These are phyloP conservation scores for Oscarella lobularis DNA, from an alignment of 37 sponge, comb jelly and placozoan species.

Conservation along the genomic window DNA sequence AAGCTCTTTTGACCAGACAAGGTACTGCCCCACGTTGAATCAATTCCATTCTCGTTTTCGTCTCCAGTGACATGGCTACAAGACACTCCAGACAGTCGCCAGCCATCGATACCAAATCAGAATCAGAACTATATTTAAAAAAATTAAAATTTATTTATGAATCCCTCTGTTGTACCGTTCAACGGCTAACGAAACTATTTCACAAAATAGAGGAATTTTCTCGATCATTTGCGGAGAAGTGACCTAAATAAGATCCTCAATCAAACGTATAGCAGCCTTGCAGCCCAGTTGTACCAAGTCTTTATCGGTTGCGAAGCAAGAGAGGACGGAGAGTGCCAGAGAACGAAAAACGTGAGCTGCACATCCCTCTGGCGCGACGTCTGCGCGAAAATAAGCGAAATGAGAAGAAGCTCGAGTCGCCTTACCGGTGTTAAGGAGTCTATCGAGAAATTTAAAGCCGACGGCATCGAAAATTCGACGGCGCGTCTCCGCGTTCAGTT, in stretches of 20 bases:
- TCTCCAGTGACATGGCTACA: not conserved
- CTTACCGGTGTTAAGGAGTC: constrained; percentile 43
- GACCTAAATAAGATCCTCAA: constrained; percentile 9
- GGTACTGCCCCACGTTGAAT: not conserved
- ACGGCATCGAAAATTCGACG: constrained; percentile 49
- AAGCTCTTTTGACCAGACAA: not conserved
- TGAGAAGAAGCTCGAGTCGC: not conserved
- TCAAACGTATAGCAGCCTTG: not conserved
- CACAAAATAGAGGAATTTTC: constrained; percentile 49
- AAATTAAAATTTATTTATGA: too few relatives aligned
- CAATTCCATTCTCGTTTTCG: not conserved
- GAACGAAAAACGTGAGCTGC: constrained; percentile 20
- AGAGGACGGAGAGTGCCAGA: constrained; percentile 53
- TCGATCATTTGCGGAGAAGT: constrained; percentile 42
- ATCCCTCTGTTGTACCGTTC: not conserved
- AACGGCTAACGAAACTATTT: constrained; percentile 8
- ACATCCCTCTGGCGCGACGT: constrained; percentile 21
- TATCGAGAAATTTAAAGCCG: constrained; percentile 61
- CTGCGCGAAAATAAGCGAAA: constrained; percentile 11
- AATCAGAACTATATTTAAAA: too few relatives aligned
- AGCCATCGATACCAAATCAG: not conserved
- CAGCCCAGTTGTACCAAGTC: constrained; percentile 25
- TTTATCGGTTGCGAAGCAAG: constrained; percentile 66
- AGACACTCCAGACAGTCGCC: not conserved
- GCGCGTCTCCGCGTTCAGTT: constrained; percentile 17